Base-by-base conservation (phyloP, 2,888 invertebrate genomes). In the Epistrophella euchroma region DNA sequence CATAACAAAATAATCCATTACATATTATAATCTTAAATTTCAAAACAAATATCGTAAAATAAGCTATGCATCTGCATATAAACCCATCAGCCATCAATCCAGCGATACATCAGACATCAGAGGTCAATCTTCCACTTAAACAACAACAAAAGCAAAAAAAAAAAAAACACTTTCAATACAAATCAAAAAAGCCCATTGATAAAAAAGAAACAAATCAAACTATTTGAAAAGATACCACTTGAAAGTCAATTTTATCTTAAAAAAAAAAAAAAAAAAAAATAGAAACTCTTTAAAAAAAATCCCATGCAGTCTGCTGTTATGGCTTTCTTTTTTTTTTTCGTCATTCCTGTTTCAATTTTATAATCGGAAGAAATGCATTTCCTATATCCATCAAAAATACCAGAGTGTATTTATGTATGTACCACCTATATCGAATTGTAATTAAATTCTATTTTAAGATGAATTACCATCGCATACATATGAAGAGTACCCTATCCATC, bases 381-480 rank as follows among this genome's bases (percentile, higher is more conserved):
- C 50, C 55, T 32, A 68, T 77, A 25, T 2, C 28, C 55, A 78
- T 78, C 56, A 70, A 73, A 56, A 71, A 52, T 2, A 37, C 1
- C 22, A 25, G 5, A 56, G 45, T 32, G 32, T 32, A 9, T 32
- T 6, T 32, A 7, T 5, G 40, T 40, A 40, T 15, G 52, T 66
- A n/a, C n/a, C n/a, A n/a, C n/a, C n/a, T n/a, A 40, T 74, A 71
- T 74, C 70, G 64, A 76, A 86, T 86, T 81, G 55, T 74, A 73
- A 81, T 86, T 81, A 10, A 13, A 70, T 86, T 86, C 77, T 82
- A 82, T 86, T 78, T 82, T 68, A 81, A 85, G 72, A 76, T 81
- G 47, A 35, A 47, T 13, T 32, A 71, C 52, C 56, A 28, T 56
- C 1, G 15, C 3, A 32, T 19, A 11, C 7, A n/a, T 15, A 17